phyloP scores from a whole-genome alignment of 2,113 vertebrate genomes.

The Psilopogon haemacephalus region DNA sequence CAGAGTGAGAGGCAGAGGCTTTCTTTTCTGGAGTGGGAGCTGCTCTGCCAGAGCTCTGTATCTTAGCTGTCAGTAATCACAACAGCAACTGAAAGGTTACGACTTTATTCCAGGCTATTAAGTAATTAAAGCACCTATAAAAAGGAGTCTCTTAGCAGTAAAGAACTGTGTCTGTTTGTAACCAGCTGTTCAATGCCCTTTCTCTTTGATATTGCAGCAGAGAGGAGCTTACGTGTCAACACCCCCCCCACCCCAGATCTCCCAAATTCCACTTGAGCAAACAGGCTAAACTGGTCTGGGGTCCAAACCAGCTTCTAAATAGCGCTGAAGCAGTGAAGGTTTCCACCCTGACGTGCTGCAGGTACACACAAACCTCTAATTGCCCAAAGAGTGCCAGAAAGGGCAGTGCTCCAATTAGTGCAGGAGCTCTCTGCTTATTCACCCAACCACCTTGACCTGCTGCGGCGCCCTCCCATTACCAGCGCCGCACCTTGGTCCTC shows the following conservation, averaged over 20 bases:
- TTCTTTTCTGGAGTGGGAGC: background rate
- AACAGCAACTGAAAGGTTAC: background rate
- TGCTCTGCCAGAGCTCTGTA: background rate
- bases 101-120: constrained; percentile 3
- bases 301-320: background rate
- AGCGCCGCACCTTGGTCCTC: background rate
- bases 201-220: background rate
- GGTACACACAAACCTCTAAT: background rate
- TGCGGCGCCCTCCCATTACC: background rate
- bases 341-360: background rate
- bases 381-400: background rate
- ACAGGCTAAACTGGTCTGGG: background rate
- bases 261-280: background rate
- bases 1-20: background rate
- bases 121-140: constrained; percentile 10
- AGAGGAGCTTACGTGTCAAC: background rate
- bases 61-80: background rate
- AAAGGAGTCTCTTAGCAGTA: background rate
- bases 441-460: background rate
- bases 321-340: background rate
- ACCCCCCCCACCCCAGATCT: background rate
- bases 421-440: background rate
- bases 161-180: background rate
- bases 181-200: background rate
- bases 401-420: constrained; percentile 30